Percentiles rank a stretch among this genome's conserved stretches.
Evolutionary conservation across 2,797 vertebrate genomes (phyloP).

Genomic region (Micrastur ruficollis): DNA sequence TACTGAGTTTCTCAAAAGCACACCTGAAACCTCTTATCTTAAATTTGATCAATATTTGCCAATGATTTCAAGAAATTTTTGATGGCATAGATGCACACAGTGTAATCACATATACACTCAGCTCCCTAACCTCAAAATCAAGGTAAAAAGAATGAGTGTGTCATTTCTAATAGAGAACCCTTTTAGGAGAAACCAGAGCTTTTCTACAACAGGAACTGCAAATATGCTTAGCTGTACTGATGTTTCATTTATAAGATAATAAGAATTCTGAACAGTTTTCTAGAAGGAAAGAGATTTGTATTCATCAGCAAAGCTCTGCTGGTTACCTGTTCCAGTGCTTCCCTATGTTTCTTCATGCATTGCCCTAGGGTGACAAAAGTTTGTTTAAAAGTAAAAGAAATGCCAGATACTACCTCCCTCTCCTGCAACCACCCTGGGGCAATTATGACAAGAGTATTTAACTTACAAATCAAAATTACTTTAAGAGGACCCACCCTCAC

Average conservation of each 20-base stretch:
- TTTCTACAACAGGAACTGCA: background rate
- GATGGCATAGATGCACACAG: background rate
- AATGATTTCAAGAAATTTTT: background rate
- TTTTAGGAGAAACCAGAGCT: background rate
- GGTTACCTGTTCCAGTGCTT: background rate
- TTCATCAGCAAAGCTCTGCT: background rate
- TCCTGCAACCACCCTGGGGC: background rate
- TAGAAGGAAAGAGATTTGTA: background rate
- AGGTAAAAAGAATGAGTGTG: background rate
- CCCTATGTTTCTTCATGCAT: background rate
- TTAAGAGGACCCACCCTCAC: background rate
- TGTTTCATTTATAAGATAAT: conserved; percentile 21
- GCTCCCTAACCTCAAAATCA: background rate
- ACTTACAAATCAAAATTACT: background rate
- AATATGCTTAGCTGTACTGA: background rate
- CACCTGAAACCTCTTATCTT: background rate
- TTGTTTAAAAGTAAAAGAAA: conserved; percentile 2
- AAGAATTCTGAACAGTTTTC: background rate
- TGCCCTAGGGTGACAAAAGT: background rate
- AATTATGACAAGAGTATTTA: background rate
- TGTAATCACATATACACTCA: background rate
- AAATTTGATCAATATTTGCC: background rate
- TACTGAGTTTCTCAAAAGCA: background rate
- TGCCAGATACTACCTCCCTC: background rate
- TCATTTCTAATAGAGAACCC: background rate